A percentile compares a stretch with the other conserved stretches of the same genome.
phyloP scores from a whole-genome alignment of 2,888 invertebrate species.

The Melanotus villosus region DNA sequence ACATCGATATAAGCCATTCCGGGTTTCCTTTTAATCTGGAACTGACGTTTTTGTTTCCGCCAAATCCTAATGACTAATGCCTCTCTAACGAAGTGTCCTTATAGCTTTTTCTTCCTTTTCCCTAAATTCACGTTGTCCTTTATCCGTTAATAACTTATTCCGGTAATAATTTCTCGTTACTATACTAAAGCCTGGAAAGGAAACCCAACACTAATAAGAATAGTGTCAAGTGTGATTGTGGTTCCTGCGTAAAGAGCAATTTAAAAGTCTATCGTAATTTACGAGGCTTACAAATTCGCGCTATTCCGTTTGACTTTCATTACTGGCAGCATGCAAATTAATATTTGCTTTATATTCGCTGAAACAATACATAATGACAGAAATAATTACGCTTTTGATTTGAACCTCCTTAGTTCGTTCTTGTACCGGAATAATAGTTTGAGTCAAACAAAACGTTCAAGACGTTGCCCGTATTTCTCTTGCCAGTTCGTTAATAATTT shows the following conservation, averaged over 20 bases:
- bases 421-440: slow-evolving; percentile 28
- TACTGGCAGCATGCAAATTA: slow-evolving; percentile 33
- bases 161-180: background rate
- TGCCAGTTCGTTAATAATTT: slow-evolving; percentile 16
- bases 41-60: background rate
- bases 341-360: slow-evolving; percentile 40
- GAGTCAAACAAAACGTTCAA: slow-evolving; percentile 26
- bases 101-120: background rate
- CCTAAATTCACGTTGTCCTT: background rate
- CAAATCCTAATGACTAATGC: background rate
- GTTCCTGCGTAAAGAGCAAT: too few relatives aligned
- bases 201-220: background rate
- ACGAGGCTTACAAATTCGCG: background rate
- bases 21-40: background rate
- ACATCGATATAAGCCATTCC: background rate
- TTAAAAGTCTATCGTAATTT: too few relatives aligned
- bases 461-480: slow-evolving; percentile 13
- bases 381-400: slow-evolving; percentile 44
- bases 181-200: background rate
- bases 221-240: too few relatives aligned
- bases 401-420: slow-evolving; percentile 30
- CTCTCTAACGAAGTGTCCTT: background rate
- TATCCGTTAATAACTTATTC: background rate
- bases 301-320: background rate
- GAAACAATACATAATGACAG: slow-evolving; percentile 44